phyloP scores from a whole-genome alignment of 2,113 vertebrate genomes.

The Lycaon pictus region DNA sequence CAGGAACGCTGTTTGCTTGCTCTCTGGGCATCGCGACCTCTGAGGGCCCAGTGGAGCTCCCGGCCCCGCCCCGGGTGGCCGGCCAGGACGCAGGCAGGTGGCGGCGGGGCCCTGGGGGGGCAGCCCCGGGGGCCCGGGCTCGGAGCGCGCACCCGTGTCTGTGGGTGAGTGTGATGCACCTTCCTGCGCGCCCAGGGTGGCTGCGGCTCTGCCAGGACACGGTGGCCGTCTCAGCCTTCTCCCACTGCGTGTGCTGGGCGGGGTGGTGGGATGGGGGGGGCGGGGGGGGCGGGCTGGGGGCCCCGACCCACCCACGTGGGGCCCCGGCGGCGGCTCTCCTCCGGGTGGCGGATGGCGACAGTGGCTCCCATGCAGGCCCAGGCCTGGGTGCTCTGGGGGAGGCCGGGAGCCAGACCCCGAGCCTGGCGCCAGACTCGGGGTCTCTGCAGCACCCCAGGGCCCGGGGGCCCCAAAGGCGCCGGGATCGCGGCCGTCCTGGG shows the following conservation, averaged over 20 bases:
- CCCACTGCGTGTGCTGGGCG: no score
- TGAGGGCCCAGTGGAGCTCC: background rate
- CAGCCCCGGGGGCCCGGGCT: background rate
- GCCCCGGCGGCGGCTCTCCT: background rate
- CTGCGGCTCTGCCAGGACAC: conserved; percentile 49
- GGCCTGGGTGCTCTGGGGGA: background rate
- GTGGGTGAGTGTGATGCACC: conserved; percentile 14
- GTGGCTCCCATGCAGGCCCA: rapidly evolving
- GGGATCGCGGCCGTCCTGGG: background rate
- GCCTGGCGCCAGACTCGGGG: no score
- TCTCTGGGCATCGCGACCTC: background rate
- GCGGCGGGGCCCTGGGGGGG: background rate
- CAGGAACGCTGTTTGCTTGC: background rate
- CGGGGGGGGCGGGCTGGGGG: no score
- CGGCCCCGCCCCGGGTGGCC: background rate
- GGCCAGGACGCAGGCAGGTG: background rate
- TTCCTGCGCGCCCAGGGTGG: background rate
- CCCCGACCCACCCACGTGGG: no score
- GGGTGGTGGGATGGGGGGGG: background rate
- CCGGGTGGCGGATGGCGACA: background rate
- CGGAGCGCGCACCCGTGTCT: background rate
- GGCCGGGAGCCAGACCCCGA: background rate
- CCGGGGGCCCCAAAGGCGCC: background rate
- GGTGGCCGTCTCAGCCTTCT: conserved; percentile 40
- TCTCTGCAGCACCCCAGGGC: background rate